Evolutionary conservation across 1,140 invertebrate genomes (phyloP), one percentile per base, ranked within the genome.

Genomic region (Lepidurus arcticus): DNA sequence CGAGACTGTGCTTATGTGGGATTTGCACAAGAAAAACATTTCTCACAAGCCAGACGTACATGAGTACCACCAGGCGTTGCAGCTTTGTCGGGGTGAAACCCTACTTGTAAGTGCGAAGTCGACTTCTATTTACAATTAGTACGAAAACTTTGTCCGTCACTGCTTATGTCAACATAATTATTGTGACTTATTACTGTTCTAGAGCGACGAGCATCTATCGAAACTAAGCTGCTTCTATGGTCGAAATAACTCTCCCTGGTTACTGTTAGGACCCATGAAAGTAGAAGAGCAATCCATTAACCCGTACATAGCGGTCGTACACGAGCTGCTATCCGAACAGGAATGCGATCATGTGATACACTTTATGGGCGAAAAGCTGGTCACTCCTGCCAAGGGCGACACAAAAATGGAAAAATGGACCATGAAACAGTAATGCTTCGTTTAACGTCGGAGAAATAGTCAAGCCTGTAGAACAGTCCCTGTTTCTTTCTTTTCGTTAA

Each of bases 271-370:
- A 42, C 88, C 88, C 3, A 83, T 86, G 16, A 87, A 86, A 81
- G 83, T 88, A 78, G 88, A 89, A 82, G 83, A 84, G 7, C 79
- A 86, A 42, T 84, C 85, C 76, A 76, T 85, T 10, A 81, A 87
- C 42, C 88, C 88, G 8, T 85, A 83, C 81, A 84, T 89, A 43
- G 83, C 85, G 1, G 76, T 87, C 11, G 86, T 85, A 80, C 86
- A 88, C 81, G 84, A 88, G 79, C 82, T 88, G 21, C 82, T 89
- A 42, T 84, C 82, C 13, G 85, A 88, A 42, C 78, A 80, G 4
- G 87, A 89, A 81, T 86, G 87, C 53, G 80, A 65, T 16, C 53
- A 65, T 65, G 53, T 65, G 53, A 65, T 65, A 13, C 6, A 65
- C 16, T 65, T 65, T 65, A 65, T 65, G 53, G 53, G 53, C 53